Evolutionary conservation across 2,888 invertebrate species (phyloP).

Genomic region (Trypoxylon attenuatum): DNA sequence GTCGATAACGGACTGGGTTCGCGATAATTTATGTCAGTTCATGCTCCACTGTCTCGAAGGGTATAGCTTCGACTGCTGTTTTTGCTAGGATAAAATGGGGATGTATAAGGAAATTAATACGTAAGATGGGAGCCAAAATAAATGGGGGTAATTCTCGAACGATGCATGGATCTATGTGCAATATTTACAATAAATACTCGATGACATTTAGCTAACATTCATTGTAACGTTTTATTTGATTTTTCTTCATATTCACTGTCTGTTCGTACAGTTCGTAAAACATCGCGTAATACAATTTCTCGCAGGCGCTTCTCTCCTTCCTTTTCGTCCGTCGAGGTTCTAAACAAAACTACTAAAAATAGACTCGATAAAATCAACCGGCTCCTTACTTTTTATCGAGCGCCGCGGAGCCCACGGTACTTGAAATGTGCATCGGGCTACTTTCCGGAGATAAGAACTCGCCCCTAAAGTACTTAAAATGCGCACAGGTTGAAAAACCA

Average conservation of each 20-base stretch:
- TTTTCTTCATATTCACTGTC: slow-evolving; percentile 59
- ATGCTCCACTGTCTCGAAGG: too few species aligned
- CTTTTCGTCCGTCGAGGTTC: slow-evolving; percentile 25
- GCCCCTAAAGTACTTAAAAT: slow-evolving; percentile 38
- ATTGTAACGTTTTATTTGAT: slow-evolving; percentile 72
- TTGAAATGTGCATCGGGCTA: not conserved
- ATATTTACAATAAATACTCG: slow-evolving; percentile 3
- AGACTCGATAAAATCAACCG: slow-evolving; percentile 65
- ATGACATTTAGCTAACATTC: slow-evolving; percentile 59
- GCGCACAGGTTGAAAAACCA: slow-evolving; percentile 52
- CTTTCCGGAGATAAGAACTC: slow-evolving; percentile 14
- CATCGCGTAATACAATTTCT: slow-evolving; percentile 53
- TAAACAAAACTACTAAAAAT: slow-evolving; percentile 65
- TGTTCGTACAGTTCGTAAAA: slow-evolving; percentile 63
- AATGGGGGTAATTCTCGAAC: too few species aligned
- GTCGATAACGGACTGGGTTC: too few species aligned
- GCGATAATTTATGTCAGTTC: too few species aligned
- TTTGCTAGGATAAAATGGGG: too few species aligned
- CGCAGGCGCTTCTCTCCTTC: slow-evolving; percentile 13
- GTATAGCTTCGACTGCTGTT: too few species aligned
- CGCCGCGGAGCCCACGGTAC: not conserved
- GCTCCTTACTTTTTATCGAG: slow-evolving; percentile 22
- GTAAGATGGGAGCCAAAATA: too few species aligned
- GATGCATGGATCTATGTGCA: too few species aligned
- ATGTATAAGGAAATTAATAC: too few species aligned